Evolutionary conservation across 2,888 invertebrate genomes (phyloP).

Genomic region (Escarpia spicata): DNA sequence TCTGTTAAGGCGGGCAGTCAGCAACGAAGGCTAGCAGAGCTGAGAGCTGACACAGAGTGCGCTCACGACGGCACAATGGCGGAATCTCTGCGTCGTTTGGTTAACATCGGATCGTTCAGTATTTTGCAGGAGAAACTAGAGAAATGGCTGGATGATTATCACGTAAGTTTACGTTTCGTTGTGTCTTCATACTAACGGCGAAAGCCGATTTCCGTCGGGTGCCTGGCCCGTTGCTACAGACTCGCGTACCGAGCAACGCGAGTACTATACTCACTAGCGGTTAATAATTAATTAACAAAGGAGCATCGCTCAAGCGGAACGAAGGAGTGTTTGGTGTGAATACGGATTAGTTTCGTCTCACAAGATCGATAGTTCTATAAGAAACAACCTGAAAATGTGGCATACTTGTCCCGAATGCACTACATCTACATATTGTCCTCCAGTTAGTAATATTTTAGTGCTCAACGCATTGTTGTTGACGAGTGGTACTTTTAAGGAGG

Average conservation of each 20-base stretch:
- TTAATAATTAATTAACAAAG: conserved; percentile 7
- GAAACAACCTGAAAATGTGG: background rate
- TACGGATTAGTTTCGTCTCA: background rate
- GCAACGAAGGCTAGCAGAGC: background rate
- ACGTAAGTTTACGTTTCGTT: conserved; percentile 51
- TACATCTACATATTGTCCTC: no score
- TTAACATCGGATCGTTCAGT: conserved; percentile 62
- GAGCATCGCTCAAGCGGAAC: background rate
- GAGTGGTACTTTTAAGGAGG: background rate
- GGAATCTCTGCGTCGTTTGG: conserved; percentile 61
- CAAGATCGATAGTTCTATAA: background rate
- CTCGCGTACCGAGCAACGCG: background rate
- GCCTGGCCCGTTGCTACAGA: background rate
- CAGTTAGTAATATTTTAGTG: background rate
- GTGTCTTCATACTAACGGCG: background rate
- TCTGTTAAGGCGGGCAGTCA: background rate
- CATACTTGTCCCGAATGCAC: background rate
- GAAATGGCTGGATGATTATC: conserved; percentile 61
- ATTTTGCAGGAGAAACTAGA: conserved; percentile 63
- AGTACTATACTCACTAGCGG: background rate
- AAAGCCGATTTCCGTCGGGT: background rate
- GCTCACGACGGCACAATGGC: conserved; percentile 53
- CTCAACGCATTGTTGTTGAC: background rate
- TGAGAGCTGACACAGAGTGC: background rate
- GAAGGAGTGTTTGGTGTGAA: background rate